A percentile compares a stretch with the other conserved stretches of the same genome.
These are phyloP conservation scores for Oikopleura dioica DNA, from an alignment of 23 tunicate species.

Conservation along the genomic window DNA sequence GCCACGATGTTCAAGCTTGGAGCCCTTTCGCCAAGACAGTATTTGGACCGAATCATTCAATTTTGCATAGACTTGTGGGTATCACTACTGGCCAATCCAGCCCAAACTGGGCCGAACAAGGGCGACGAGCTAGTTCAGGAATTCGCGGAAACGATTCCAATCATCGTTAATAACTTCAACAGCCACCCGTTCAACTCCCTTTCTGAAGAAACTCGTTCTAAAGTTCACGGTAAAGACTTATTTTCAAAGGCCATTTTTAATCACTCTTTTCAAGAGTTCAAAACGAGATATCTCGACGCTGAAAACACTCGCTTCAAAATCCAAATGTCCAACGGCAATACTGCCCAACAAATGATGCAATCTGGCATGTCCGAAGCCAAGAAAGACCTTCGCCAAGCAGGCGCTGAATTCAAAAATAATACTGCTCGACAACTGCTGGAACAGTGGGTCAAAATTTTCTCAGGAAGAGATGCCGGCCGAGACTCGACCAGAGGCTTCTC, in stretches of 20 bases:
- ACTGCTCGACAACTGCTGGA: slow-evolving; percentile 14
- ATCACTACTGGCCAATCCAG: not conserved
- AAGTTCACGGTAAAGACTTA: not conserved
- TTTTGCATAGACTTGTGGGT: not conserved
- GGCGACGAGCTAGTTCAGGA: not conserved
- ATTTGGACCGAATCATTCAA: slow-evolving; percentile 4
- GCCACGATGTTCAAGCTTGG: too few species aligned
- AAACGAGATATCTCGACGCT: not conserved
- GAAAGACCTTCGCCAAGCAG: not conserved
- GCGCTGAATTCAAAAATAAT: not conserved
- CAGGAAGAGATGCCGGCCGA: slow-evolving; percentile 50
- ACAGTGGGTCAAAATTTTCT: slow-evolving; percentile 87
- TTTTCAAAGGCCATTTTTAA: too few species aligned
- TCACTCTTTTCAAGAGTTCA: not conserved
- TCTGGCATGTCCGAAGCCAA: slow-evolving; percentile 1
- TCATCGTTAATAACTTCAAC: not conserved
- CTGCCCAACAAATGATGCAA: slow-evolving; percentile 14
- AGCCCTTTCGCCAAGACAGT: too few species aligned
- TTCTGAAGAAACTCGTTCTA: not conserved
- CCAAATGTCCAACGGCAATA: not conserved
- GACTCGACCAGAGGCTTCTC: slow-evolving; percentile 76
- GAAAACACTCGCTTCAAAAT: not conserved
- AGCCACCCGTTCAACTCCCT: too few species aligned
- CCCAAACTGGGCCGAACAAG: not conserved
- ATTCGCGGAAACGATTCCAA: not conserved